These are phyloP conservation scores for Onthophagus sagittarius DNA, from an alignment of 2,888 invertebrate species.

Conservation along the genomic window DNA sequence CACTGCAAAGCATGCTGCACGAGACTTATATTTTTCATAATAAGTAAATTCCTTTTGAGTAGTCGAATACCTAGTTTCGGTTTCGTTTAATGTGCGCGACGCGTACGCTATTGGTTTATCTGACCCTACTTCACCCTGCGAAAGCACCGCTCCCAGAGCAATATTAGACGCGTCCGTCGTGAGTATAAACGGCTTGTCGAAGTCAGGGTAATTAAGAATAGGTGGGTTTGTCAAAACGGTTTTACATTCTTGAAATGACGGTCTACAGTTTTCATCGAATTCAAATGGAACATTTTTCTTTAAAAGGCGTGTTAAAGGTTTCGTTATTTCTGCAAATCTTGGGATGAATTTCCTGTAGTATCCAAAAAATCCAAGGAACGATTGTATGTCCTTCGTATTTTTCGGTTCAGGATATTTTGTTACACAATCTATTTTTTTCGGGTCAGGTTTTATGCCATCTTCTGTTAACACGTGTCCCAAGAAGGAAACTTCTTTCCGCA, in stretches of 20 bases:
- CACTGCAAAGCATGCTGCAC: no score
- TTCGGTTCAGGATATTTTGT: constrained; percentile 23
- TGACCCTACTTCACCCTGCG: constrained; percentile 23
- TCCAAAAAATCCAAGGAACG: constrained; percentile 19
- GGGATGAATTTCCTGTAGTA: constrained; percentile 20
- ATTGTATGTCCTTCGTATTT: constrained; percentile 17
- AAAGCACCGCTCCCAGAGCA: constrained; percentile 30
- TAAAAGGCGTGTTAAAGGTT: constrained; percentile 13
- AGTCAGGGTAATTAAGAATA: neutral
- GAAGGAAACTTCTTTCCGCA: constrained; percentile 11
- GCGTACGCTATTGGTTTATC: constrained; percentile 31
- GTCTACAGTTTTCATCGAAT: neutral
- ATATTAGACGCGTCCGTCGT: constrained; percentile 31
- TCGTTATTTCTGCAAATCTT: constrained; percentile 16
- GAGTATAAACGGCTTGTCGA: neutral
- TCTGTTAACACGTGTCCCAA: constrained; percentile 21
- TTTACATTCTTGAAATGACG: neutral
- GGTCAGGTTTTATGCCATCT: constrained; percentile 27
- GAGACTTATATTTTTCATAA: no score
- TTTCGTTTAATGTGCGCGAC: constrained; percentile 24
- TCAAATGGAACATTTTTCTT: constrained; percentile 16
- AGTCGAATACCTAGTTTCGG: constrained; percentile 3
- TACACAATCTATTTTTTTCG: constrained; percentile 27
- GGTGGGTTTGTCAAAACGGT: neutral
- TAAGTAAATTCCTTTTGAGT: neutral